A percentile compares a stretch with the other conserved stretches of the same genome.
phyloP scores from a whole-genome alignment of 2,797 vertebrate species.

The Hyperoplus immaculatus region DNA sequence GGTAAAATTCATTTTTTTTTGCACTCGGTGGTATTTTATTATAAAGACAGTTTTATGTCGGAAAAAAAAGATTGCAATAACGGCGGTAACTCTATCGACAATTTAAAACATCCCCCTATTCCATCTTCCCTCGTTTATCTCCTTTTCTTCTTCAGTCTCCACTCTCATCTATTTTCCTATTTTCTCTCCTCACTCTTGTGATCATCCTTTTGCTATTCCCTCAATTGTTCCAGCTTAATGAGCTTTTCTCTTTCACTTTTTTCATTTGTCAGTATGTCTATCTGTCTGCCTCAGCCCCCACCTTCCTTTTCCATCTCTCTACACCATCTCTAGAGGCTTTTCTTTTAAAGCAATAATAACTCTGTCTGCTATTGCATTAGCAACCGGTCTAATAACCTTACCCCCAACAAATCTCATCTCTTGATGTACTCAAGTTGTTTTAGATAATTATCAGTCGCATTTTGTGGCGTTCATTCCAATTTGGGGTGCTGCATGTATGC shows the following conservation, averaged over 20 bases:
- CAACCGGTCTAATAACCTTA: slow-evolving; percentile 50
- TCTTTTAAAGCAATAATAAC: slow-evolving; percentile 66
- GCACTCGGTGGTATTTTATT: slow-evolving; percentile 52
- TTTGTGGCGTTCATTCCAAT: slow-evolving; percentile 18
- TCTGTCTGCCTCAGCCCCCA: slow-evolving; percentile 30
- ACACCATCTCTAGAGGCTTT: slow-evolving; percentile 48
- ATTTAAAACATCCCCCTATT: slow-evolving; percentile 57
- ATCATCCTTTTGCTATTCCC: slow-evolving; percentile 72
- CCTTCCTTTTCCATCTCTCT: slow-evolving; percentile 35
- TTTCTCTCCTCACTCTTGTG: slow-evolving; percentile 56
- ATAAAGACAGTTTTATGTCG: slow-evolving; percentile 57
- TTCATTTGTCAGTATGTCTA: slow-evolving; percentile 63
- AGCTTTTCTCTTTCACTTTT: slow-evolving; percentile 65
- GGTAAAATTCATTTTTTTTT: slow-evolving; percentile 35
- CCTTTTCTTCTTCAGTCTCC: slow-evolving; percentile 47
- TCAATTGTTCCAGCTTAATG: slow-evolving; percentile 68
- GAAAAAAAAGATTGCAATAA: slow-evolving; percentile 47
- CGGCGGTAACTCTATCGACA: slow-evolving; percentile 47
- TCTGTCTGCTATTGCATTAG: slow-evolving; percentile 51
- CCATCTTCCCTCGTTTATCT: slow-evolving; percentile 52
- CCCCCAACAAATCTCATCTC: slow-evolving; percentile 48
- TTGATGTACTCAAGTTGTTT: slow-evolving; percentile 32
- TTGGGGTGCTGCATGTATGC: background rate
- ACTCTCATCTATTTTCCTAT: slow-evolving; percentile 63
- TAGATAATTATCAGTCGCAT: slow-evolving; percentile 30